Conservation (phyloP, 2,797 vertebrate genomes). For the Babyrousa celebensis region DNA sequence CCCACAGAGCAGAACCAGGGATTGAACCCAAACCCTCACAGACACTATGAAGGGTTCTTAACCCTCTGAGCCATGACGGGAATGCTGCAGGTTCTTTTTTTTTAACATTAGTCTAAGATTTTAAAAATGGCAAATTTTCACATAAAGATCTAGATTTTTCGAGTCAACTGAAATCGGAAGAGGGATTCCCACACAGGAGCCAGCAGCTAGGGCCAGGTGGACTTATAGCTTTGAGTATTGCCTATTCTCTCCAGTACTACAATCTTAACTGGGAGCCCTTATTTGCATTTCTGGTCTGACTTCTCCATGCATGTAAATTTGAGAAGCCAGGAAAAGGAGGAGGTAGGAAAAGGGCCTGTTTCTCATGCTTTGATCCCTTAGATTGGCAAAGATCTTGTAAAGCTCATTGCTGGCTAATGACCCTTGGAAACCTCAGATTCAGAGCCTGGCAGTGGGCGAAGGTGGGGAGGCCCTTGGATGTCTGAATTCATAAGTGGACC, state of each 20-base stretch:
- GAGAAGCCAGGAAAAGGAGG: neutral
- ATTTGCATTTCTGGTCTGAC: neutral
- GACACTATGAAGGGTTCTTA: no score
- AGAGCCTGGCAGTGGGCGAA: fast-evolving
- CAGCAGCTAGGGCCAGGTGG: fast-evolving
- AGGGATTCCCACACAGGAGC: neutral
- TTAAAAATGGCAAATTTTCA: neutral
- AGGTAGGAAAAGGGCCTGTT: fast-evolving
- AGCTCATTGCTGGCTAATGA: neutral
- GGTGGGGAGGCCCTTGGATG: fast-evolving
- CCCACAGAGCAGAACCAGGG: no score
- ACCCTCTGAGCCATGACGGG: no score
- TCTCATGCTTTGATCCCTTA: neutral
- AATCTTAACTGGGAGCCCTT: neutral
- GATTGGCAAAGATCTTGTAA: neutral
- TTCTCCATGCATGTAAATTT: fast-evolving
- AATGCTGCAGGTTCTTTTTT: neutral
- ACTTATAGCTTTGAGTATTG: no score
- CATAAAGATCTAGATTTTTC: neutral
- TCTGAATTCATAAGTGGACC: no score
- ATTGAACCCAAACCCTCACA: no score
- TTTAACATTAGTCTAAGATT: neutral
- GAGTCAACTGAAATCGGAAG: neutral
- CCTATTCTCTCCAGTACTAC: fast-evolving
- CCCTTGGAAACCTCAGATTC: fast-evolving